These are phyloP conservation scores for Macrotis lagotis DNA, from an alignment of 2,113 vertebrate species.

Conservation along the genomic window DNA sequence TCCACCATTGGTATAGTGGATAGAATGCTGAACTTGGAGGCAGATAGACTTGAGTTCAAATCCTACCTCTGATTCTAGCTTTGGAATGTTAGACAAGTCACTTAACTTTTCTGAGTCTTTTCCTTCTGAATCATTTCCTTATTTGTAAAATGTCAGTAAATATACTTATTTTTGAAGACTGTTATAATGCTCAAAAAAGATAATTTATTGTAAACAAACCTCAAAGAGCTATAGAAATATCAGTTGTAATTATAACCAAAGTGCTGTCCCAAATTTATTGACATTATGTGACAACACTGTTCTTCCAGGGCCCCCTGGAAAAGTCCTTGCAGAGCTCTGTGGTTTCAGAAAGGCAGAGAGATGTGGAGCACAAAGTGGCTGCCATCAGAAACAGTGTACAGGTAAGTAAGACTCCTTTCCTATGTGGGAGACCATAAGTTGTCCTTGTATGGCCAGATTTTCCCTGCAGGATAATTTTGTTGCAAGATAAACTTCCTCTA, in stretches of 20 bases:
- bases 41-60: background rate
- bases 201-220: background rate
- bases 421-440: rapidly evolving
- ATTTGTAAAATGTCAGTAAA: background rate
- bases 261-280: background rate
- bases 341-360: slow-evolving; percentile 92
- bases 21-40: background rate
- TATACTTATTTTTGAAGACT: background rate
- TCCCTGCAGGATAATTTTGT: background rate
- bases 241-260: background rate
- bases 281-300: background rate
- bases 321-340: slow-evolving; percentile 93
- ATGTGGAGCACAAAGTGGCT: slow-evolving; percentile 91
- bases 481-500: background rate
- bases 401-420: slow-evolving; percentile 80
- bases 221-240: background rate
- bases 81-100: background rate
- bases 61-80: background rate
- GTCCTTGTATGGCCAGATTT: rapidly evolving
- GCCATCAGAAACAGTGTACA: slow-evolving; percentile 92
- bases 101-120: background rate
- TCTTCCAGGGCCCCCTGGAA: slow-evolving; percentile 91
- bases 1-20: background rate
- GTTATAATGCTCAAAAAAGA: background rate
- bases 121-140: too few relatives aligned